Base-by-base conservation (phyloP, 2,113 vertebrate species). In the Hepsetus odoe region DNA sequence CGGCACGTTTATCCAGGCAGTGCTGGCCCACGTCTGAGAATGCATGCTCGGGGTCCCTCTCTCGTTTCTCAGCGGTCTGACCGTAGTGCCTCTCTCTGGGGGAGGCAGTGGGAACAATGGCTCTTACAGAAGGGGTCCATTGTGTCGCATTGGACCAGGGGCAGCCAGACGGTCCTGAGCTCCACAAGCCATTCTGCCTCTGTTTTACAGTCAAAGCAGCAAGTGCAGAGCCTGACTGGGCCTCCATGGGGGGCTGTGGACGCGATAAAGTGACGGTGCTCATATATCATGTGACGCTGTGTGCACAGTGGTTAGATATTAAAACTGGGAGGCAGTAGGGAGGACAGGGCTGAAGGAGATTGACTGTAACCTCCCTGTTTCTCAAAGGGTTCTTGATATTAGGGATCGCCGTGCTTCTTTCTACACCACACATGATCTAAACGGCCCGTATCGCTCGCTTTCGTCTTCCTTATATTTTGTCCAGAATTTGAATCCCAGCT, bases 41-140 rank as follows among this genome's bases (percentile, higher is more conserved):
- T 88, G 86, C 82, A 59, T 78, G 61, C 40, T 82, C 82, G 42
- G 79, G 73, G 83, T 81, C 77, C 68, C 68, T 32, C 64, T 11
- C 65, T 14, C 35, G 74, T 61, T 55, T 30, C 56, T 84, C 82
- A 86, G 33, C 79, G 87, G 79, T 87, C 83, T 82, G 86, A 44
- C 49, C 73, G 85, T 84, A 88, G 76, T 80, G 76, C 83, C 86
- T 85, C 79, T 77, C 80, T 84, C 58, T 81, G 80, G 83, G 87
- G 78, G 83, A 79, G 83, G 72, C 67, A 30, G 73, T 32, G 78
- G 72, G 86, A 79, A 89, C 90, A 91, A 92, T 88, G 61, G 88
- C 68, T 53, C 72, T 84, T 79, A 80, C 83, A 89, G 88, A 90
- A 87, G 84, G 85, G 82, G 80, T 55, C 87, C 84, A 87, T 90